These are phyloP conservation scores for Diabrotica virgifera DNA, from an alignment of 1,140 invertebrate species.

Conservation along the genomic window DNA sequence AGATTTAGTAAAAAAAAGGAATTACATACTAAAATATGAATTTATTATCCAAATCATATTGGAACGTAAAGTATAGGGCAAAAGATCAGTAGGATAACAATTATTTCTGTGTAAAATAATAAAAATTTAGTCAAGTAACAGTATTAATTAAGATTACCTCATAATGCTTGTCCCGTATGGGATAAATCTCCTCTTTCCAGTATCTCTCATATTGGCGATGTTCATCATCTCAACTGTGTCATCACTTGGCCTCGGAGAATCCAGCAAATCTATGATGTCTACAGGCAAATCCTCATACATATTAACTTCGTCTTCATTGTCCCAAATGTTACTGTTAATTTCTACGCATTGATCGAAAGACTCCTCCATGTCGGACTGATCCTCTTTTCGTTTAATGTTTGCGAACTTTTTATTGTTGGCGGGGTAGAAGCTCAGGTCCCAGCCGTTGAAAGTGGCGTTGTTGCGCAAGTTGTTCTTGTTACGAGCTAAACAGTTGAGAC, in stretches of 20 bases:
- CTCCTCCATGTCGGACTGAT: not conserved
- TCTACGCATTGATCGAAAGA: constrained; percentile 4
- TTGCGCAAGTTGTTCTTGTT: constrained; percentile 7
- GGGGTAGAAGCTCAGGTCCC: not conserved
- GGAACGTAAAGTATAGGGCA: not conserved
- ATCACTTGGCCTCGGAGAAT: constrained; percentile 53
- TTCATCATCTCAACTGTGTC: constrained; percentile 37
- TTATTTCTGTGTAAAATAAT: no score
- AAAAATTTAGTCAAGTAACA: no score
- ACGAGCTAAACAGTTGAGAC: not conserved
- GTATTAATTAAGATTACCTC: not conserved
- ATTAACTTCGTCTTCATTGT: constrained; percentile 49
- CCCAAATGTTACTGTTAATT: not conserved
- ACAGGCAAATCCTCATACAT: constrained; percentile 58
- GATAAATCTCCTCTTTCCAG: constrained; percentile 37
- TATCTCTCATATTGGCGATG: constrained; percentile 35
- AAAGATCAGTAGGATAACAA: not conserved
- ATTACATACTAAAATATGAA: no score
- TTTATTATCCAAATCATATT: no score
- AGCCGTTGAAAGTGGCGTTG: constrained; percentile 5
- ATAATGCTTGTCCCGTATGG: constrained; percentile 49
- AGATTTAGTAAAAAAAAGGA: no score
- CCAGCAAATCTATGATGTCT: constrained; percentile 56
- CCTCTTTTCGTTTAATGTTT: not conserved
- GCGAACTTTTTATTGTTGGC: constrained; percentile 7